Base-by-base conservation (phyloP, 1,140 invertebrate genomes). In the Eupristina koningsbergeri region DNA sequence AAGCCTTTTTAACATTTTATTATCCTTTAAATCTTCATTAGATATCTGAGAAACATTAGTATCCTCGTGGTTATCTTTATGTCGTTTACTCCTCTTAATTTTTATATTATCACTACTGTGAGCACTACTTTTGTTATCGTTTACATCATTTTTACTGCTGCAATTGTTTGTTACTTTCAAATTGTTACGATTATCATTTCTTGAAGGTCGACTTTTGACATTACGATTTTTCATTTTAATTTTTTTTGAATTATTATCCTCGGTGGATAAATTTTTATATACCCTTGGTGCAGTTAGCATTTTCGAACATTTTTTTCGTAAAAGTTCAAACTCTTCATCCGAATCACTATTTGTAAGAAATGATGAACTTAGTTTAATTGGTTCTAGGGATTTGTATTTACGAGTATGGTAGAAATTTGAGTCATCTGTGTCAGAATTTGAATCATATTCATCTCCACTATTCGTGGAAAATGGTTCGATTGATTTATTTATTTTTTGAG, bases 11-110 rank as follows among this genome's bases (percentile, higher is more conserved):
- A 26, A n/a, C n/a, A 34, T 41, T 19, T n/a, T 63, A 61, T 58
- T 19, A 22, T 7, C 71, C 34, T 41, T 69, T 22, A 45, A 8
- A 77, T n/a, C 31, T n/a, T 8, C 64, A 47, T 11, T 22, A 58
- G 83, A 63, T 19, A 75, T 63, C 77, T 84, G 78, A 80, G 80
- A 84, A 74, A 84, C 77, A 84, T 76, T n/a, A 58, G 53, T 36
- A 80, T 75, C 61, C 34, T 80, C 17, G 80, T 64, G 77, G 67
- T 22, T 47, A 13, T 47, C 39, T 41, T 22, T 39, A 61, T 36
- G 5, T 69, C 41, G n/a, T 22, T 45, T 9, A 47, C 22, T 80
- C 3, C 9, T 67, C 3, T 39, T 36, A 34, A 7, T 45, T 36
- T n/a, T 69, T 31, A 22, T 36, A 39, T 34, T 17, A 61, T 31